These are phyloP conservation scores for Anoplius nigerrimus DNA, from an alignment of 2,888 invertebrate species.

Conservation along the genomic window DNA sequence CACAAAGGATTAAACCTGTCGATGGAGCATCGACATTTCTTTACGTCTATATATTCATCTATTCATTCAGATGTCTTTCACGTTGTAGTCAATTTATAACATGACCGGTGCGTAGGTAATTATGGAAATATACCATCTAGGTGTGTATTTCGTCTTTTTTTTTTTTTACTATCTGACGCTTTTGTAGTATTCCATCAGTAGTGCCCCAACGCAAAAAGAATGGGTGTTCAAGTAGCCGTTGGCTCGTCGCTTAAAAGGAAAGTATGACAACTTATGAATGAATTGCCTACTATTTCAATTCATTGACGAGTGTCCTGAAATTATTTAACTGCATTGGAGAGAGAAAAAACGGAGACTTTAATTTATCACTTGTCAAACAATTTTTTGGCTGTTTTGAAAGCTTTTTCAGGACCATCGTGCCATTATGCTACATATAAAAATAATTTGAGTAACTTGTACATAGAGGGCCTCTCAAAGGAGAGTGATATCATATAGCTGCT, in stretches of 20 bases:
- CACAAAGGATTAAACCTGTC: slow-evolving; percentile 36
- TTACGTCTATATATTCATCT: slow-evolving; percentile 44
- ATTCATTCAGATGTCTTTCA: slow-evolving; percentile 42
- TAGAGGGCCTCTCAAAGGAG: slow-evolving; percentile 41
- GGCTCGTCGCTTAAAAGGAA: slow-evolving; percentile 74
- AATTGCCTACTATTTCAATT: slow-evolving; percentile 47
- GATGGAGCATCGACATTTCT: slow-evolving; percentile 42
- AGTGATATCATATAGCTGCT: slow-evolving; percentile 39
- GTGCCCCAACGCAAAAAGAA: slow-evolving; percentile 72
- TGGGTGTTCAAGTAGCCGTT: slow-evolving; percentile 71
- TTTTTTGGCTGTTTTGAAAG: slow-evolving; percentile 3
- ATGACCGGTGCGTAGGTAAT: slow-evolving; percentile 44
- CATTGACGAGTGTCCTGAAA: slow-evolving; percentile 54
- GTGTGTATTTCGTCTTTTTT: slow-evolving; percentile 59
- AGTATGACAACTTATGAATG: slow-evolving; percentile 71
- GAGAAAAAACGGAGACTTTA: slow-evolving; percentile 29
- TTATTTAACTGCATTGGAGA: slow-evolving; percentile 9
- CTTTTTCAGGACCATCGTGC: slow-evolving; percentile 49
- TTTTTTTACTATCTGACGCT: slow-evolving; percentile 63
- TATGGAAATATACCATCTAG: slow-evolving; percentile 54
- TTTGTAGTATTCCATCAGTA: slow-evolving; percentile 67
- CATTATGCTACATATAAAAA: slow-evolving; percentile 26
- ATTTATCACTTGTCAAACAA: slow-evolving; percentile 18
- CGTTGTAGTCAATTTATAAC: slow-evolving; percentile 47
- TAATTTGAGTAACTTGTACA: slow-evolving; percentile 27